A percentile compares a stretch with the other conserved stretches of the same genome.
Conservation (phyloP, 2,797 vertebrate genomes). For the Cottoperca gobio region DNA sequence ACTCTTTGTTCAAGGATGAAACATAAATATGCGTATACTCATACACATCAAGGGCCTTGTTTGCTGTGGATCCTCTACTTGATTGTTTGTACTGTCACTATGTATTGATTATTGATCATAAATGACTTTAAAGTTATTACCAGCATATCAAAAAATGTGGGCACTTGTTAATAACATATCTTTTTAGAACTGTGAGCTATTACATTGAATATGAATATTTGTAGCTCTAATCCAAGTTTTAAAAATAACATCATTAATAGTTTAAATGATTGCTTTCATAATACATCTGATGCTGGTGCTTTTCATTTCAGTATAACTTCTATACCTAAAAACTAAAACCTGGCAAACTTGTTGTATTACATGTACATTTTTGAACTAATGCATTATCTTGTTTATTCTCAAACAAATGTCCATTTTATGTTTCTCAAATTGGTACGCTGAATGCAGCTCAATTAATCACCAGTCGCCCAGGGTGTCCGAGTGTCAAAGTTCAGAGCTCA, state of each 20-base stretch:
- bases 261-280: neutral
- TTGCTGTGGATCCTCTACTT: no score
- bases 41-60: neutral
- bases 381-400: neutral
- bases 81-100: neutral
- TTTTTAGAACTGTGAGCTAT: neutral
- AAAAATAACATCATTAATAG: no score
- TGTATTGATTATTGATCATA: neutral
- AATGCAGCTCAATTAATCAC: conserved; percentile 59
- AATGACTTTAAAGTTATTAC: neutral
- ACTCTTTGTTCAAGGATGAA: neutral
- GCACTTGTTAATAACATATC: neutral
- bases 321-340: neutral
- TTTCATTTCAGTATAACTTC: no score
- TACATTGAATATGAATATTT: neutral
- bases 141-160: neutral
- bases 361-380: neutral
- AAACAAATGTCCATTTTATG: neutral
- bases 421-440: neutral
- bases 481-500: conserved; percentile 64
- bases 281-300: neutral
- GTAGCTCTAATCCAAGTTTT: neutral
- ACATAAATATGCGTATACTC: neutral
- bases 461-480: conserved; percentile 39
- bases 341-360: neutral